Base-by-base conservation (phyloP, 2,797 vertebrate species). In the Gymnodraco acuticeps region DNA sequence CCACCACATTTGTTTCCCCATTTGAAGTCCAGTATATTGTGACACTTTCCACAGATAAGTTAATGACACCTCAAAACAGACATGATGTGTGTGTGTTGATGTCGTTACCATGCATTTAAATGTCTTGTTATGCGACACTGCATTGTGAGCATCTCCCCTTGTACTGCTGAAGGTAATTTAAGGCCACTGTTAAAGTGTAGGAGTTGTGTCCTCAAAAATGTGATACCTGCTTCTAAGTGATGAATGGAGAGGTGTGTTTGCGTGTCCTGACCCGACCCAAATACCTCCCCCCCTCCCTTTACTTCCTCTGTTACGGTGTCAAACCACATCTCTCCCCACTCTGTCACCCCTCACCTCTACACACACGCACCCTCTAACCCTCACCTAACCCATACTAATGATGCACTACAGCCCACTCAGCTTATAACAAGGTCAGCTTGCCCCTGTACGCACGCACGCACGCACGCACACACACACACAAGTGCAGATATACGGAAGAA, bases 391-490 rank as follows among this genome's bases (percentile, higher is more conserved):
- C 88, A 90, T 93, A 90, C 93, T 93, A 93, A 95, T 93, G 91
- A 92, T 74, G 85, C 81, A 78, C 85, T 81, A 82, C 75, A 88
- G 87, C 82, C 84, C 79, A 85, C 87, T 94, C 92, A 90, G 88
- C 91, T 88, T 79, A 85, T 84, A 88, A 88, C 93, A 95, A 95
- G 93, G 94, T 94, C 93, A 92, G 77, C 72, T 80, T 19, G 75
- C 77, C 33, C 85, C 78, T 72, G 41, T 46, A 54, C 72, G 76
- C 51, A 85, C 81, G 66, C 73, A 33, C 27, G 55, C 52, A 53
- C 52, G 53, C 20, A 27, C 54, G 56, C 10, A n/a, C 16, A 43
- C 58, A 15, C n/a, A 23, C 38, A 60, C 56, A 59, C 41, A 59
- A 61, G 51, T 48, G n/a, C 73, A 61, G 10, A 72, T 23, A 20